Evolutionary conservation across 2,888 invertebrate genomes (phyloP).

Genomic region (Lissocephala sabroskyi): DNA sequence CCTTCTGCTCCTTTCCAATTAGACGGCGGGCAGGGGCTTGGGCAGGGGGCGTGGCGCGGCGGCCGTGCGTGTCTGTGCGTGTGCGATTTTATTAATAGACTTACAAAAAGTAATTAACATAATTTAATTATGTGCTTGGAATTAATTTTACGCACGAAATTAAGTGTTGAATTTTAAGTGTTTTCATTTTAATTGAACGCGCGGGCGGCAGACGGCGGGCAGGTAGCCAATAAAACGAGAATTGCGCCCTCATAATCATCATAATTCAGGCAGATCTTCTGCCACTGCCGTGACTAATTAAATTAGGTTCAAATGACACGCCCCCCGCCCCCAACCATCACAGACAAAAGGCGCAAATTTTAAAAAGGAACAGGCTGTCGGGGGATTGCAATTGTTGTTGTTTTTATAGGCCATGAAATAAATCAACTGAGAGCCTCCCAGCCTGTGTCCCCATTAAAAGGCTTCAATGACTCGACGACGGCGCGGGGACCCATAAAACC

Average conservation of each 20-base stretch:
- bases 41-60: too few relatives aligned
- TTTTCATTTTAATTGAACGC: conserved; percentile 62
- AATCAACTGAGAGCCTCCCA: conserved; percentile 9
- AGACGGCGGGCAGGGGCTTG: too few relatives aligned
- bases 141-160: conserved; percentile 66
- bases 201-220: too few relatives aligned
- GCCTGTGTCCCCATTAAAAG: conserved; percentile 3
- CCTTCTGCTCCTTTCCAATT: neutral
- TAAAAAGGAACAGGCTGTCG: neutral
- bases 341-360: conserved; percentile 1
- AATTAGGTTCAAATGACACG: conserved; percentile 53
- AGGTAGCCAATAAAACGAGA: conserved; percentile 28
- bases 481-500: conserved; percentile 44
- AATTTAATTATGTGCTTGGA: conserved; percentile 65
- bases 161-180: conserved; percentile 63
- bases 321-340: conserved; percentile 4
- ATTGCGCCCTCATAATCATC: conserved; percentile 21
- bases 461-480: neutral
- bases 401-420: conserved; percentile 53
- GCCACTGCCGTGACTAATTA: conserved; percentile 36
- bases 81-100: conserved; percentile 49
- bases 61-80: neutral
- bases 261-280: conserved; percentile 15
- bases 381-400: conserved; percentile 20
- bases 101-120: conserved; percentile 59